These are phyloP conservation scores for Cyclura pinguis DNA, from an alignment of 2,797 vertebrate genomes.

Conservation along the genomic window DNA sequence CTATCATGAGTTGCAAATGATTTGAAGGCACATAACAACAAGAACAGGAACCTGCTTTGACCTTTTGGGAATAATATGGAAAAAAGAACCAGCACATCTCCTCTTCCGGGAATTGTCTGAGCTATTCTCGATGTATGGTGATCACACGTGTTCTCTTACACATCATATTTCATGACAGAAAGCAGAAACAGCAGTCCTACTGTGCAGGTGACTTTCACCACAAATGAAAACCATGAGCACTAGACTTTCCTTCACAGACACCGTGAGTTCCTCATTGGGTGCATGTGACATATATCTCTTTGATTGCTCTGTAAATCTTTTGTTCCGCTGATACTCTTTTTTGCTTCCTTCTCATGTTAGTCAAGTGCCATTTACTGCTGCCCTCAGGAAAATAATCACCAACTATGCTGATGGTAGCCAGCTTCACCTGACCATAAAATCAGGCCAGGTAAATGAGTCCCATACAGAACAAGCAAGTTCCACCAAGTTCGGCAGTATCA, in stretches of 20 bases:
- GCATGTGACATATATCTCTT: neutral
- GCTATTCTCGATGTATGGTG: too few species aligned
- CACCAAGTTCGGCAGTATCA: neutral
- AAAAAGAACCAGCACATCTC: neutral
- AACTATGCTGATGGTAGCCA: neutral
- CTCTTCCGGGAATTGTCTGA: neutral
- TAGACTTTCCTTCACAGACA: neutral
- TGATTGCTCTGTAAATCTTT: too few species aligned
- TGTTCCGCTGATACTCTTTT: too few species aligned
- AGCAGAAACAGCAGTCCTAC: neutral
- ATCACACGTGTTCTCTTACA: neutral
- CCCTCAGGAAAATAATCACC: neutral
- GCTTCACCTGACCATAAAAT: too few species aligned
- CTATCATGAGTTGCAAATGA: too few species aligned
- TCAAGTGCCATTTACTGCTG: neutral
- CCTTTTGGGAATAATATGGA: neutral
- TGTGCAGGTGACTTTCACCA: neutral
- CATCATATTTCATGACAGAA: neutral
- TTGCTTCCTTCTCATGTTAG: neutral
- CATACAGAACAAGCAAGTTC: too few species aligned
- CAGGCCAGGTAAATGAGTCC: too few species aligned
- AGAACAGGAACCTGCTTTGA: neutral
- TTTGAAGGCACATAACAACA: too few species aligned
- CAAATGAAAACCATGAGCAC: neutral
- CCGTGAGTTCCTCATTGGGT: neutral